Evolutionary conservation across 2,113 vertebrate species (phyloP), one percentile per base, ranked within the genome.

Genomic region (Axis porcinus): DNA sequence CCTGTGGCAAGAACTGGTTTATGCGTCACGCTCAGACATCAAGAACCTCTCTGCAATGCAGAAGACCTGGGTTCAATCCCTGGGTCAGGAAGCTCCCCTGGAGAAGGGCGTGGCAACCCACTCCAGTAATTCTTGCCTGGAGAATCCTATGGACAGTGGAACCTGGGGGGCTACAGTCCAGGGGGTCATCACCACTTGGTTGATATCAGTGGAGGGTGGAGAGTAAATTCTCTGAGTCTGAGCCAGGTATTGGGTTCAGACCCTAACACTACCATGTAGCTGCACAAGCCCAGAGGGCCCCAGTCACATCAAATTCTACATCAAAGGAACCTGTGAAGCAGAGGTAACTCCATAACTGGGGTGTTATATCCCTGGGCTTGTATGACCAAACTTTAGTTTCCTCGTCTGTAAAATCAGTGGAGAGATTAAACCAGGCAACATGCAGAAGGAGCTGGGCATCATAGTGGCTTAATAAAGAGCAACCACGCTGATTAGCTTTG

Each of bases 331-430:
- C 36, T 8, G 23, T 7, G 23, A 45, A 45, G 52, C 28, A 30
- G 45, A 1, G 11, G 8, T 4, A 0, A 0, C 33, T 55, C 81
- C 3, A 2, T 27, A 55, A 27, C 52, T 14, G 33, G 7, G 62
- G 57, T n/a, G 21, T 21, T 19, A 23, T 1, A 7, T 1, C 2
- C 40, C 36, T 10, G 21, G 25, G 16, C 7, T 47, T 62, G 10
- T 28, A 43, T 6, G 21, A 30, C 40, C 6, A 5, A 62, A n/a
- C 43, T 23, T 89, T 15, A 11, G 40, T 58, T 36, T 84, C 57
- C 62, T 94, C 7, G 1, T 55, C 45, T 43, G 43, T 64, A 28
- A n/a, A 23, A 50, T 3, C 0, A 5, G 5, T 11, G 21, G 55
- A 4, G 5, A 2, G 1, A 54, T 52, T 14, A n/a, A 60, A 47